These are phyloP conservation scores for Sabatieria punctata DNA, from an alignment of 2,888 invertebrate genomes.

Conservation along the genomic window DNA sequence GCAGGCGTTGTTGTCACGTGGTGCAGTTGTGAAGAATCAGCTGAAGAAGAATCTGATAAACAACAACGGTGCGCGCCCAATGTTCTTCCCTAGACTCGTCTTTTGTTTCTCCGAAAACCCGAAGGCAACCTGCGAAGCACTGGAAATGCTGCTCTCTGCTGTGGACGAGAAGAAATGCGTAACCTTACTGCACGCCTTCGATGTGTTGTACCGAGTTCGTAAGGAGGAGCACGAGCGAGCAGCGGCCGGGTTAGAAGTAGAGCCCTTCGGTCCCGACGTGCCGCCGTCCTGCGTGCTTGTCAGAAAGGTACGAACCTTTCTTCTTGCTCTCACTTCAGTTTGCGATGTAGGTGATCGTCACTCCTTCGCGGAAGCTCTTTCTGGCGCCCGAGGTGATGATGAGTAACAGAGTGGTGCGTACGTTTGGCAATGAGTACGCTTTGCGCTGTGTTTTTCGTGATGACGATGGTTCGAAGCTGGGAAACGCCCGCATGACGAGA, in stretches of 20 bases:
- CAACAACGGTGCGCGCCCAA: background rate
- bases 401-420: slow-evolving; percentile 26
- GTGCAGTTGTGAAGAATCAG: background rate
- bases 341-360: slow-evolving; percentile 16
- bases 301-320: slow-evolving; percentile 11
- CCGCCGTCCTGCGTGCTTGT: slow-evolving; percentile 13
- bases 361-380: slow-evolving; percentile 24
- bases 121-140: background rate
- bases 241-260: background rate
- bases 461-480: background rate
- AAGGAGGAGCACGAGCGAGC: background rate
- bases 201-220: background rate
- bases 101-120: background rate
- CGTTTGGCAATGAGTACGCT: slow-evolving; percentile 19
- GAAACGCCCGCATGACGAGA: background rate
- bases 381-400: slow-evolving; percentile 28
- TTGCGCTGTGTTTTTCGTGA: slow-evolving; percentile 17
- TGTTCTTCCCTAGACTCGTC: background rate
- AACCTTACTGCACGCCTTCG: background rate
- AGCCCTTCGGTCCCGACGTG: slow-evolving; percentile 1
- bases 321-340: background rate
- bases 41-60: background rate
- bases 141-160: background rate
- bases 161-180: background rate
- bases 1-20: background rate